phyloP scores from a whole-genome alignment of 2,113 vertebrate species.

The Nesospiza acunhae region DNA sequence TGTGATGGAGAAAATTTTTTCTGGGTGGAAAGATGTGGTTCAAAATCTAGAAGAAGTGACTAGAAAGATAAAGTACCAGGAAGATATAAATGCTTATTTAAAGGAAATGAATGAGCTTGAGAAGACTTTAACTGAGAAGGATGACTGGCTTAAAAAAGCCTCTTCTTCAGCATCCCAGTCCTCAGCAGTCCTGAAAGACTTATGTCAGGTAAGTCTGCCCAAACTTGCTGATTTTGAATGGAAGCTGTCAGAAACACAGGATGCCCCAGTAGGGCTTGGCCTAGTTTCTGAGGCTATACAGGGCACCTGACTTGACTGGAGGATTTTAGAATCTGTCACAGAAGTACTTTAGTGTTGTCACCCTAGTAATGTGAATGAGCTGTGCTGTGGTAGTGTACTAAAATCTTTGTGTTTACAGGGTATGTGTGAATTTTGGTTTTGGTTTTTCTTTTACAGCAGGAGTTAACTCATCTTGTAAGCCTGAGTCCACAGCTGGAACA shows the following conservation, averaged over 20 bases:
- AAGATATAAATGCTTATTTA: slow-evolving; percentile 76
- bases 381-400: neutral
- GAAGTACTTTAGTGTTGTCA: neutral
- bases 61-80: slow-evolving; percentile 78
- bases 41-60: slow-evolving; percentile 76
- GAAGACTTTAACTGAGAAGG: slow-evolving; percentile 72
- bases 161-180: slow-evolving; percentile 1
- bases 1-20: slow-evolving; percentile 69
- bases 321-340: neutral
- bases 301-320: neutral
- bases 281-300: neutral
- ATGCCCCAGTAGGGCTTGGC: neutral
- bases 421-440: neutral
- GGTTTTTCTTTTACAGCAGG: slow-evolving; percentile 63
- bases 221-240: neutral
- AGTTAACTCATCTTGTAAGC: slow-evolving; percentile 67
- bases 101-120: slow-evolving; percentile 79
- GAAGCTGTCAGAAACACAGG: neutral
- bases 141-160: slow-evolving; percentile 74
- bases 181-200: slow-evolving; percentile 66
- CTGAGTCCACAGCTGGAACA: slow-evolving; percentile 74
- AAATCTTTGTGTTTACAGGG: neutral
- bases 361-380: neutral
- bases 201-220: slow-evolving; percentile 81
- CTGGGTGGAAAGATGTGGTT: slow-evolving; percentile 77